These are phyloP conservation scores for Heliconius hortense DNA, from an alignment of 2,888 invertebrate species.

Conservation along the genomic window DNA sequence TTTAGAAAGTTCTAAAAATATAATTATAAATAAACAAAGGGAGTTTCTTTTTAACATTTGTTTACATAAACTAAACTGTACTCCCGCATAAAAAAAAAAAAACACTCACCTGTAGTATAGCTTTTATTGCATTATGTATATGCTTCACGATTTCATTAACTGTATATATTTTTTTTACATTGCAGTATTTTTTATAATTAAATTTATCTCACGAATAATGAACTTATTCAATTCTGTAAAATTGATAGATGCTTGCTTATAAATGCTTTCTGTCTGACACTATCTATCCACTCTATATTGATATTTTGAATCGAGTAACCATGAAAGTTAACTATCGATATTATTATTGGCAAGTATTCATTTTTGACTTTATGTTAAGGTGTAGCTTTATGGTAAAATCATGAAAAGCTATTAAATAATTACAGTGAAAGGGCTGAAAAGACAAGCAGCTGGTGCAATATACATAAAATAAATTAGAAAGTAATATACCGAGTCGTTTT, in stretches of 20 bases:
- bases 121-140: conserved; percentile 24
- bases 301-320: conserved; percentile 22
- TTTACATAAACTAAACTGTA: conserved; percentile 31
- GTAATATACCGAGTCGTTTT: not conserved
- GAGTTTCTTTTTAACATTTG: conserved; percentile 26
- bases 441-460: not conserved
- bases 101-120: conserved; percentile 28
- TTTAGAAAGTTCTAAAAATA: not conserved
- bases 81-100: conserved; percentile 11
- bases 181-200: not conserved
- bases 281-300: not conserved
- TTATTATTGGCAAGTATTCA: not conserved
- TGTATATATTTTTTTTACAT: not conserved
- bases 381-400: too few species aligned
- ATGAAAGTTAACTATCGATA: not conserved
- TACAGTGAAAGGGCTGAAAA: not conserved
- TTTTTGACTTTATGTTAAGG: not conserved
- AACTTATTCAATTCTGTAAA: conserved; percentile 26
- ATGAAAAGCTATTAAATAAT: not conserved
- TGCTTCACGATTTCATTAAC: not conserved
- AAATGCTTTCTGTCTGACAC: conserved; percentile 17
- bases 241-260: conserved; percentile 17
- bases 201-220: conserved; percentile 1
- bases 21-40: not conserved
- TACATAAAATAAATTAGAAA: conserved; percentile 16